Percentiles rank a stretch among this genome's conserved stretches.
Conservation (phyloP, 2,113 vertebrate genomes). For the Sturnira hondurensis region DNA sequence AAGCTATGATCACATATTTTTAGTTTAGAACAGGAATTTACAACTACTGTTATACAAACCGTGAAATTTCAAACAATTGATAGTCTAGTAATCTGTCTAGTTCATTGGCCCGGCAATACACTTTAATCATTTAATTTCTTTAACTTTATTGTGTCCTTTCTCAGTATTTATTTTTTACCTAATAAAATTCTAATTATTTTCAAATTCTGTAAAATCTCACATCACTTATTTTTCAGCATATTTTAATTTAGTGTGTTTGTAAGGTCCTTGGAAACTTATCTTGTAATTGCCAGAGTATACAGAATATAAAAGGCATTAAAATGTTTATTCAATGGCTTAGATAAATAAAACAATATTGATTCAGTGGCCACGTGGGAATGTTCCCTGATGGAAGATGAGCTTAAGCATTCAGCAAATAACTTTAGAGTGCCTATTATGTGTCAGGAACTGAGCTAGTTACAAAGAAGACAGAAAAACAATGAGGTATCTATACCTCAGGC, state of each 20-base stretch:
- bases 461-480: neutral
- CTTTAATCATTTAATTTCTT: neutral
- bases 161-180: neutral
- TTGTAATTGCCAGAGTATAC: neutral
- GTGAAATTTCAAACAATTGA: neutral
- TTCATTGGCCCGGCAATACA: neutral
- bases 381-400: neutral
- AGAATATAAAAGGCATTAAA: neutral
- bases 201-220: neutral
- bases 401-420: neutral
- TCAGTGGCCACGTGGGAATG: neutral
- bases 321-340: neutral
- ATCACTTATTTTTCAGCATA: neutral
- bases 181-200: neutral
- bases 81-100: neutral
- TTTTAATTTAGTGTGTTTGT: neutral
- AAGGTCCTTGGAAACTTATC: neutral
- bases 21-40: neutral
- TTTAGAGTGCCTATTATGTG: neutral
- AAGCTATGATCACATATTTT: neutral
- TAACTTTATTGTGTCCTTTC: neutral
- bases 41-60: neutral
- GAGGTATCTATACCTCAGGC: neutral
- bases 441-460: neutral
- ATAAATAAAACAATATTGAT: neutral